These are phyloP conservation scores for Eupleurogrammus muticus DNA, from an alignment of 2,797 vertebrate genomes.

Conservation along the genomic window DNA sequence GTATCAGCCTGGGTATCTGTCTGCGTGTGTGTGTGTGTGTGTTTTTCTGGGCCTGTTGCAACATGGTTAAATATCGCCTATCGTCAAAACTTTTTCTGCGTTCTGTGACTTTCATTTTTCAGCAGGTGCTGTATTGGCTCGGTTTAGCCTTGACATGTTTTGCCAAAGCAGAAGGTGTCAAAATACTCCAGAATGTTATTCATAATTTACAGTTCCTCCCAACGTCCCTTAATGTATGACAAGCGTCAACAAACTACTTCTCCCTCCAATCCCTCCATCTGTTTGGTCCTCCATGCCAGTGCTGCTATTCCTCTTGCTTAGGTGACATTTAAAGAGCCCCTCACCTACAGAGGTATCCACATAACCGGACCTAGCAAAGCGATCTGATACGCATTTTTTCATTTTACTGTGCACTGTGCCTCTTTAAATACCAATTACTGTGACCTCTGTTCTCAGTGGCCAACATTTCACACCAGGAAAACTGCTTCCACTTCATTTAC, in stretches of 20 bases:
- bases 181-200: constrained; percentile 12
- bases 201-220: background rate
- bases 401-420: no score
- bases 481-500: no score
- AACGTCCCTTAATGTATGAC: constrained; percentile 27
- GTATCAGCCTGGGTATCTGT: background rate
- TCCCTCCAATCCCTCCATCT: constrained; percentile 2
- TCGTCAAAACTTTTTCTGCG: background rate
- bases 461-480: no score
- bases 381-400: background rate
- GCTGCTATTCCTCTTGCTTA: constrained; percentile 8
- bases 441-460: no score
- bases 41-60: background rate
- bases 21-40: background rate
- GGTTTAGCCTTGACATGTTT: background rate
- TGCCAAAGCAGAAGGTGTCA: constrained; percentile 27
- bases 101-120: constrained; percentile 1
- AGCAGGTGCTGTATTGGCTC: constrained; percentile 8
- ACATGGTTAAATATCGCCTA: no score
- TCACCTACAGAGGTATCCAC: background rate
- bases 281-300: constrained; percentile 14
- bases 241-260: constrained; percentile 11
- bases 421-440: no score
- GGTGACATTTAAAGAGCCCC: background rate
- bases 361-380: no score